Base-by-base conservation (phyloP, 2,113 vertebrate genomes). In the Anguilla rostrata region DNA sequence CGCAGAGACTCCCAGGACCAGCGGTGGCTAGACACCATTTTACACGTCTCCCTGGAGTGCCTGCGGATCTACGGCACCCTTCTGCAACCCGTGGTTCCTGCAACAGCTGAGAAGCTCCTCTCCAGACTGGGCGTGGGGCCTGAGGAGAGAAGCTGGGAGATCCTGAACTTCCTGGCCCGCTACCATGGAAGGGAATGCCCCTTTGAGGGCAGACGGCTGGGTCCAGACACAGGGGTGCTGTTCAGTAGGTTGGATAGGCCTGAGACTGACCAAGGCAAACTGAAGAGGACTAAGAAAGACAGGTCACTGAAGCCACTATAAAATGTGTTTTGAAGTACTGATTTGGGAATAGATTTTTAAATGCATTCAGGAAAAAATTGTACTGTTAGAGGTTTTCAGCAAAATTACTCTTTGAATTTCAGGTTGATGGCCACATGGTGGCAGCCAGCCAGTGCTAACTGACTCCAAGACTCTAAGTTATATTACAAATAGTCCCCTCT, bases 41-140 rank as follows among this genome's bases (percentile, higher is more conserved):
- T 99, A 34, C 97, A 99, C 0, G 85, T 98, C 2, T 94, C 97
- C 0, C 87, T 99, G 84, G 98, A 99, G 85, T 97, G 98, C 81
- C 93, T 99, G 87, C 95, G 98, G 1, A 81, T 98, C 40, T 99
- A 95, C 0, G 98, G 97, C 29, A 96, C 91, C 0, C 95, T 99
- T 9, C 94, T 99, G 83, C 98, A 99, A 93, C 98, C 98, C 0
- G 92, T 96, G 6, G 95, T 98, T 78, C 98, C 98, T 0, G 89
- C 84, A 41, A 83, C 90, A 0, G 97, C 98, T 0, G 91, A 97
- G 87, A 96, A 90, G 87, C 90, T 99, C 79, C 95, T 99, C 20
- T 95, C 95, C 34, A 95, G 97, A 90, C 92, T 99, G 20, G 96
- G 96, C 0, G 94, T 99, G 0, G 84, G 81, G 71, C 90, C 91